These are phyloP conservation scores for Karalla daura DNA, from an alignment of 2,797 vertebrate species.

Conservation along the genomic window DNA sequence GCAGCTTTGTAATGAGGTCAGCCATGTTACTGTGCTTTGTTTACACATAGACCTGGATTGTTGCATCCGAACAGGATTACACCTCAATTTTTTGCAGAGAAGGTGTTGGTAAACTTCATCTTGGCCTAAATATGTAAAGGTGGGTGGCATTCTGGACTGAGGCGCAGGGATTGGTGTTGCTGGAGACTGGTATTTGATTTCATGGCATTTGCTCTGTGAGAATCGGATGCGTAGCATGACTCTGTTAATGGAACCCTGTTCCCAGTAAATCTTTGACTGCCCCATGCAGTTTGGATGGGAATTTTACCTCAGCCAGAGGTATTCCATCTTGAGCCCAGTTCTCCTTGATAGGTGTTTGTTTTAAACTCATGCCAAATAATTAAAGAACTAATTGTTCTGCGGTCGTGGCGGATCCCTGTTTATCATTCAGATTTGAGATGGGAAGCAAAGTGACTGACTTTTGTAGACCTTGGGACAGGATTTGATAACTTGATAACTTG, in stretches of 20 bases:
- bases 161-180: neutral
- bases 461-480: neutral
- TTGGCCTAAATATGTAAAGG: neutral
- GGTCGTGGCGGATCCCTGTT: neutral
- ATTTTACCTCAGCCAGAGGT: neutral
- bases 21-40: conserved; percentile 38
- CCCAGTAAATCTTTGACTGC: conserved; percentile 3
- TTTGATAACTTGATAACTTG: neutral
- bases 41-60: conserved; percentile 4
- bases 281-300: neutral
- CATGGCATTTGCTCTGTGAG: conserved; percentile 1
- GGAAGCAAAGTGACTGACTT: neutral
- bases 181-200: neutral
- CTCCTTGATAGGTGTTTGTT: no score
- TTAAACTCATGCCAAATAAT: neutral
- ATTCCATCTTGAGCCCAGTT: neutral
- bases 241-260: conserved; percentile 23
- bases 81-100: neutral
- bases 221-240: neutral
- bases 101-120: neutral
- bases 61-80: conserved; percentile 10
- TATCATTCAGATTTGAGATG: neutral
- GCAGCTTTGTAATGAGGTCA: conserved; percentile 39
- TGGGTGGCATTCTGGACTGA: neutral
- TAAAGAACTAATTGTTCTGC: neutral